phyloP scores from a whole-genome alignment of 2,113 vertebrate species.

The Corynorhinus townsendii region DNA sequence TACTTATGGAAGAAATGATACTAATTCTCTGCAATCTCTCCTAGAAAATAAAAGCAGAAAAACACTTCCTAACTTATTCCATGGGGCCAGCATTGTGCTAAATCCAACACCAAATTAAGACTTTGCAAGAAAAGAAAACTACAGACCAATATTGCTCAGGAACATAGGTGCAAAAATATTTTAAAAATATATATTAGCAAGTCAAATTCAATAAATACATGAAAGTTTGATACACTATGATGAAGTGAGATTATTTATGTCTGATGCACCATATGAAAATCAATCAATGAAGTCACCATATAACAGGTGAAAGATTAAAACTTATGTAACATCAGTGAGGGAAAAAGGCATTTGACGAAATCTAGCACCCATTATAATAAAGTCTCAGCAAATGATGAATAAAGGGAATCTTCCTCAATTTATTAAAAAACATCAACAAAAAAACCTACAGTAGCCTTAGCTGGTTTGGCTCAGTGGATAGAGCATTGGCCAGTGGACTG shows the following conservation, averaged over 20 bases:
- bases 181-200: not conserved
- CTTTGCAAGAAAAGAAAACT: not conserved
- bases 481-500: too few species aligned
- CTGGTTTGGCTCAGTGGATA: too few species aligned
- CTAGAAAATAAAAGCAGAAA: not conserved
- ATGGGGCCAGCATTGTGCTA: not conserved
- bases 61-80: not conserved
- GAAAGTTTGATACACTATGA: not conserved
- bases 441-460: too few species aligned
- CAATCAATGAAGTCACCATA: too few species aligned
- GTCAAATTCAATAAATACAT: not conserved
- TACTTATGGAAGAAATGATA: not conserved
- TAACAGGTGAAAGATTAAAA: too few species aligned
- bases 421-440: not conserved
- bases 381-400: not conserved
- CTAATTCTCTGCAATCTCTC: not conserved
- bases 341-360: too few species aligned
- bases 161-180: not conserved
- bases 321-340: too few species aligned
- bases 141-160: not conserved
- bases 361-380: not conserved
- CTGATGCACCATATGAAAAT: not conserved
- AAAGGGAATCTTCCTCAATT: not conserved
- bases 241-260: not conserved
- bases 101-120: not conserved